A percentile compares a stretch with the other conserved stretches of the same genome.
Evolutionary conservation across 2,797 vertebrate genomes (phyloP).

Genomic region (Eupleurogrammus muticus): DNA sequence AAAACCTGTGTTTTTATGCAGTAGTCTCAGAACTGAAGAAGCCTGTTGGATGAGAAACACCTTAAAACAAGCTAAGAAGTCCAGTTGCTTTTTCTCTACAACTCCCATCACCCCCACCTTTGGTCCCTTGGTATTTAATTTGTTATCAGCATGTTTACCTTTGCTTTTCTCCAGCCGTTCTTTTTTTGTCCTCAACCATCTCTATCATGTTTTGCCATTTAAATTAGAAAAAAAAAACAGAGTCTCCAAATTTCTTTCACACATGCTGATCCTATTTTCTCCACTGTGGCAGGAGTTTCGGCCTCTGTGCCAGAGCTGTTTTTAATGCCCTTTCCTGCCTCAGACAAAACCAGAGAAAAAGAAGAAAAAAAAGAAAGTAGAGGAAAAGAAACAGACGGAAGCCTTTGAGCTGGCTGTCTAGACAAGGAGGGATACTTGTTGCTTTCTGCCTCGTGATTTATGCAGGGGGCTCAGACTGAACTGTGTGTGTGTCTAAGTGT

Average conservation of each 20-base stretch:
- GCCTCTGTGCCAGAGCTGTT: slow-evolving; percentile 51
- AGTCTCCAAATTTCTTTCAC: slow-evolving; percentile 34
- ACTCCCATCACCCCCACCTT: background rate
- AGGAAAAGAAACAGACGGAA: slow-evolving; percentile 65
- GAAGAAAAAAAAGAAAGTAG: slow-evolving; percentile 13
- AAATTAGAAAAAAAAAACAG: slow-evolving; percentile 11
- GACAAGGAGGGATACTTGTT: slow-evolving; percentile 75
- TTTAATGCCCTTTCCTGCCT: slow-evolving; percentile 75
- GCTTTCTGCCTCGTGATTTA: slow-evolving; percentile 60
- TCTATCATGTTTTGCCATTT: background rate
- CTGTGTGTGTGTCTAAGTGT: slow-evolving; percentile 11
- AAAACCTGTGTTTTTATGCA: too few relatives aligned
- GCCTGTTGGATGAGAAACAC: too few relatives aligned
- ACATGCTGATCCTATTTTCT: slow-evolving; percentile 51
- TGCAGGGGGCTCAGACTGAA: slow-evolving; percentile 36
- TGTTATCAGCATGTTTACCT: background rate
- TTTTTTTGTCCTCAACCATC: background rate
- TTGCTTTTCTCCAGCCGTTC: background rate
- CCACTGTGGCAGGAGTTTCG: slow-evolving; percentile 39
- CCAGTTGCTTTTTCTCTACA: too few relatives aligned
- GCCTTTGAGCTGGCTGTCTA: slow-evolving; percentile 79
- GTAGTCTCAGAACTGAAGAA: too few relatives aligned
- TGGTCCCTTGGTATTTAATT: background rate
- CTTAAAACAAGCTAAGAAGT: too few relatives aligned
- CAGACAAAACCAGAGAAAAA: slow-evolving; percentile 50